Conservation (phyloP, 2,797 vertebrate genomes). For the Petrocephalus sullivani region DNA sequence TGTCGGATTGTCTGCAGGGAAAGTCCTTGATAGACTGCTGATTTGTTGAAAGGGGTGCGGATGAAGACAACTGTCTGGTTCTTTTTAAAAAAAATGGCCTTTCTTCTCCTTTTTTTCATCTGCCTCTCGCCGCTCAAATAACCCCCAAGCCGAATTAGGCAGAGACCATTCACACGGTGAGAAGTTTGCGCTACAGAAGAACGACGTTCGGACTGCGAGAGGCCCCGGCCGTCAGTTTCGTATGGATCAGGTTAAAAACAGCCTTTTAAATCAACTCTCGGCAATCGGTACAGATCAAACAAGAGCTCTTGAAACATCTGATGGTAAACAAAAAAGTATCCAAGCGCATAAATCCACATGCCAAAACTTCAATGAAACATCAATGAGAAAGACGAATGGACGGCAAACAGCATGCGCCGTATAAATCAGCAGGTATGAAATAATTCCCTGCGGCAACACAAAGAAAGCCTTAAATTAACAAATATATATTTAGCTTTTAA, state of each 20-base stretch:
- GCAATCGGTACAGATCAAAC: slow-evolving; percentile 1
- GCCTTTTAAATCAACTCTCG: slow-evolving; percentile 30
- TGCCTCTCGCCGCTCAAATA: slow-evolving; percentile 46
- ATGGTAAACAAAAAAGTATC: not conserved
- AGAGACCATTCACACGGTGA: slow-evolving; percentile 53
- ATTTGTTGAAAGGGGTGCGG: slow-evolving; percentile 80
- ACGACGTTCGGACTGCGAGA: slow-evolving; percentile 37
- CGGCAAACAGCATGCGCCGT: not conserved
- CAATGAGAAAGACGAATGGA: not conserved
- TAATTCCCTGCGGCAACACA: not conserved
- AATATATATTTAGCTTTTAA: slow-evolving; percentile 10
- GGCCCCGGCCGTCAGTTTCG: slow-evolving; percentile 41
- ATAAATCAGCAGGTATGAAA: slow-evolving; percentile 17
- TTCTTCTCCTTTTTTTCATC: slow-evolving; percentile 50
- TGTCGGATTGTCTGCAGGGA: slow-evolving; percentile 81
- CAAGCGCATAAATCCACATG: not conserved
- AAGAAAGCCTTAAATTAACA: slow-evolving; percentile 1
- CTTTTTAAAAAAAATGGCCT: slow-evolving; percentile 44
- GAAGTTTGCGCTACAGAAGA: slow-evolving; percentile 36
- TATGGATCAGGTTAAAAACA: slow-evolving; percentile 46
- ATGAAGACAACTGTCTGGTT: slow-evolving; percentile 84
- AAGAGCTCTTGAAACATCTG: slow-evolving; percentile 8
- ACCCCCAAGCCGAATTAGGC: slow-evolving; percentile 51
- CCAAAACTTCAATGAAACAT: not conserved
- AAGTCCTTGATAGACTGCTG: slow-evolving; percentile 86